Evolutionary conservation across 2,888 invertebrate species (phyloP).

Genomic region (Melinopterus prodromus): DNA sequence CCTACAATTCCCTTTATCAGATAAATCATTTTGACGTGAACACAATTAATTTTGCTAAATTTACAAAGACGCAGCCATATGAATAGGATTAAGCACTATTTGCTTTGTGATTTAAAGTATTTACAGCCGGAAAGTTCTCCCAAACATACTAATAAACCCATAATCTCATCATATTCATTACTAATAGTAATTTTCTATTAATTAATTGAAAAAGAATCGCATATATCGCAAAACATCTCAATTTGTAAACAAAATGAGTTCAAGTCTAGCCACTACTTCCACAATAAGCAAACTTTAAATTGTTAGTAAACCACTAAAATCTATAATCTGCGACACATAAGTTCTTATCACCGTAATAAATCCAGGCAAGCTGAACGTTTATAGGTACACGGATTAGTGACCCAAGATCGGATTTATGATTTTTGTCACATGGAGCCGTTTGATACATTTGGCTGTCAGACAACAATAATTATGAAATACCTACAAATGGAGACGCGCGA

Average conservation of each 20-base stretch:
- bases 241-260: not conserved
- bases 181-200: not conserved
- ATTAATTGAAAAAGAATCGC: not conserved
- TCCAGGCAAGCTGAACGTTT: not conserved
- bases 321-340: not conserved
- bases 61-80: not conserved
- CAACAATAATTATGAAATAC: not conserved
- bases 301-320: not conserved
- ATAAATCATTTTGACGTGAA: not conserved
- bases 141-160: not conserved
- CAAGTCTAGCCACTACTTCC: not conserved
- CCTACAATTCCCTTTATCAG: not conserved
- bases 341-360: not conserved
- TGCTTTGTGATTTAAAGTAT: not conserved
- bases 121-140: not conserved
- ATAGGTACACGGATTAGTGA: not conserved
- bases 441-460: not conserved
- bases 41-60: not conserved
- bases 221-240: not conserved
- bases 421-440: not conserved
- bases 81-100: slow-evolving; percentile 4
- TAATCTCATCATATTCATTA: not conserved
- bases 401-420: not conserved
- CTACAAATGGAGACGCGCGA: not conserved
- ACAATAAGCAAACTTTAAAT: not conserved